These are phyloP conservation scores for Hyphantria cunea DNA, from an alignment of 1,140 invertebrate species.

Conservation along the genomic window DNA sequence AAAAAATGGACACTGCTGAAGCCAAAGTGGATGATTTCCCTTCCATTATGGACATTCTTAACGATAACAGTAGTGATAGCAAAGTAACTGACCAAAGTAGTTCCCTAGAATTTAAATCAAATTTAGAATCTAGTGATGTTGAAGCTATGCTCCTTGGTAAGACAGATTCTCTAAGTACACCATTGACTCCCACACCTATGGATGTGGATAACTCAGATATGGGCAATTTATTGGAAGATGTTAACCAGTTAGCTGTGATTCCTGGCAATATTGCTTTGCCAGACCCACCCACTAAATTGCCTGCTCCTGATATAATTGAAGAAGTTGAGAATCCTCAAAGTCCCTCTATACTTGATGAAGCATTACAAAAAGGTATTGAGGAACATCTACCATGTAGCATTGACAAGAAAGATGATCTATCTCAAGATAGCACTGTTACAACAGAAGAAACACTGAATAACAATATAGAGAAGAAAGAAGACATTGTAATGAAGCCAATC, in stretches of 20 bases:
- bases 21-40: constrained; percentile 77
- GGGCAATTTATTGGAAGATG: constrained; percentile 61
- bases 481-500: constrained; percentile 19
- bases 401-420: neutral
- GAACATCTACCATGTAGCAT: constrained; percentile 53
- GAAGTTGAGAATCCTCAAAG: constrained; percentile 59
- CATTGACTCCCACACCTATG: constrained; percentile 52
- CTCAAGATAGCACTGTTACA: neutral
- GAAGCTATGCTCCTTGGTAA: constrained; percentile 76
- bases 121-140: constrained; percentile 70
- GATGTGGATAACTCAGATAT: constrained; percentile 60
- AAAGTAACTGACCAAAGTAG: constrained; percentile 52
- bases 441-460: neutral
- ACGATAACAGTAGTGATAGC: constrained; percentile 61
- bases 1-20: constrained; percentile 40
- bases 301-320: constrained; percentile 8
- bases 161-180: constrained; percentile 36
- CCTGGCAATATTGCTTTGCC: constrained; percentile 29
- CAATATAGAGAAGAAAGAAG: constrained; percentile 4
- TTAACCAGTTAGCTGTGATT: constrained; percentile 49
- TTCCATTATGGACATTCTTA: constrained; percentile 80
- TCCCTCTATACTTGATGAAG: constrained; percentile 72
- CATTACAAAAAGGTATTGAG: constrained; percentile 63
- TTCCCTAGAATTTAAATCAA: constrained; percentile 55
- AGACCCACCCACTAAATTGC: constrained; percentile 28